A percentile compares a stretch with the other conserved stretches of the same genome.
Evolutionary conservation across 2,797 vertebrate species (phyloP).

Genomic region (Carduelis carduelis): DNA sequence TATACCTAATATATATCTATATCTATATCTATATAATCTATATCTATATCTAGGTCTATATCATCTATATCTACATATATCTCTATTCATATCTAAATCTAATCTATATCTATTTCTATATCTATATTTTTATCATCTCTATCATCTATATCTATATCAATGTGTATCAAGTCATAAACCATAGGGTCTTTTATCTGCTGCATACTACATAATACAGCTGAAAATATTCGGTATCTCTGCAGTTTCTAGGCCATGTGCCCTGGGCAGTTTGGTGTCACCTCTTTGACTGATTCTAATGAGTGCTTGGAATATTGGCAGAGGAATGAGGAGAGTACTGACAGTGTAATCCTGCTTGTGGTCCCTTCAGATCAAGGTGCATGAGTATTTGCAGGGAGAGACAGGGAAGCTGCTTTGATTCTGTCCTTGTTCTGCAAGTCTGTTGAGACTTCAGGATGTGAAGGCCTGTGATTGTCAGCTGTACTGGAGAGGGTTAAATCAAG

Average conservation of each 20-base stretch:
- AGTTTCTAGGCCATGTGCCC: background rate
- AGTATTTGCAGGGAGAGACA: background rate
- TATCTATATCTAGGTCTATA: too few species aligned
- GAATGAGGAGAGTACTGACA: background rate
- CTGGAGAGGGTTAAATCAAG: background rate
- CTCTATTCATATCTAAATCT: too few species aligned
- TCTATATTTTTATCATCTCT: background rate
- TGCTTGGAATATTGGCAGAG: background rate
- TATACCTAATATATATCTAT: background rate
- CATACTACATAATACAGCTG: background rate
- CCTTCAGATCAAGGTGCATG: background rate
- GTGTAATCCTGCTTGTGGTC: background rate
- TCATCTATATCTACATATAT: too few species aligned
- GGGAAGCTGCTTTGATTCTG: background rate
- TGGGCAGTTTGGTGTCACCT: background rate
- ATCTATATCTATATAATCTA: background rate
- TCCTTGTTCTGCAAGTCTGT: background rate
- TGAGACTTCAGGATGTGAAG: fast-evolving
- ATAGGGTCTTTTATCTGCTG: background rate
- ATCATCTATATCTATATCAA: background rate
- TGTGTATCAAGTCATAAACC: background rate
- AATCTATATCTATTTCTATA: background rate
- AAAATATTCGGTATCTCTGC: background rate
- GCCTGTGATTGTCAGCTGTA: background rate
- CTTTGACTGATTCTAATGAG: background rate